A percentile compares a stretch with the other conserved stretches of the same genome.
Evolutionary conservation across 1,140 invertebrate genomes (phyloP).

Genomic region (Anastrepha ludens): DNA sequence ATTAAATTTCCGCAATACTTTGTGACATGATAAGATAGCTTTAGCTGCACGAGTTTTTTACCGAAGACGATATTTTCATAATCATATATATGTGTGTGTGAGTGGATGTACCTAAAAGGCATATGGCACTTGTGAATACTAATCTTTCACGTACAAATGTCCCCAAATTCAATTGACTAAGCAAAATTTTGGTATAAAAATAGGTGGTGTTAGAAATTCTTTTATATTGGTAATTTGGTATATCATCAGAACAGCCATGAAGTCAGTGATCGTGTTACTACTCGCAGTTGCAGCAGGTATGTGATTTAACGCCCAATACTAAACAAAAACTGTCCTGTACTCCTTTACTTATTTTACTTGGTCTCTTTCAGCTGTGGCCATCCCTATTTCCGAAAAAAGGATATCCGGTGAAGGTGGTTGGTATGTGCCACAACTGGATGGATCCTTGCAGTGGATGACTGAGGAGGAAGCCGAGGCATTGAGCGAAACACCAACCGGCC

Average conservation of each 20-base stretch:
- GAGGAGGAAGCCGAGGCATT: conserved; percentile 62
- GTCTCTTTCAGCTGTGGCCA: not conserved
- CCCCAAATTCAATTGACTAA: not conserved
- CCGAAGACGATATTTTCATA: no score
- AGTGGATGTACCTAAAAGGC: no score
- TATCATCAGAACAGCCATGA: not conserved
- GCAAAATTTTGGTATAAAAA: conserved; percentile 14
- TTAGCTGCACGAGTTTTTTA: no score
- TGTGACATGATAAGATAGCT: no score
- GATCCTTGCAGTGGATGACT: conserved; percentile 66
- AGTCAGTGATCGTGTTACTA: not conserved
- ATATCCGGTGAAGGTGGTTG: conserved; percentile 60
- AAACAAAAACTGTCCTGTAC: not conserved
- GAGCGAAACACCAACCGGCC: not conserved
- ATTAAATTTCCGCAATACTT: no score
- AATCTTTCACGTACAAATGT: not conserved
- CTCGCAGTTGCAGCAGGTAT: conserved; percentile 11
- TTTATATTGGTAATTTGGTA: not conserved
- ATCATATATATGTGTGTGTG: no score
- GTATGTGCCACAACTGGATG: conserved; percentile 68
- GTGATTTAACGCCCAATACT: not conserved
- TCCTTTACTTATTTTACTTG: no score
- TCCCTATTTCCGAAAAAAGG: not conserved
- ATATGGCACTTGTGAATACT: no score
- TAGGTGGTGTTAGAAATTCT: not conserved